Base-by-base conservation (phyloP, 64 coral and sea anemone genomes). In the Stylophora pistillata region DNA sequence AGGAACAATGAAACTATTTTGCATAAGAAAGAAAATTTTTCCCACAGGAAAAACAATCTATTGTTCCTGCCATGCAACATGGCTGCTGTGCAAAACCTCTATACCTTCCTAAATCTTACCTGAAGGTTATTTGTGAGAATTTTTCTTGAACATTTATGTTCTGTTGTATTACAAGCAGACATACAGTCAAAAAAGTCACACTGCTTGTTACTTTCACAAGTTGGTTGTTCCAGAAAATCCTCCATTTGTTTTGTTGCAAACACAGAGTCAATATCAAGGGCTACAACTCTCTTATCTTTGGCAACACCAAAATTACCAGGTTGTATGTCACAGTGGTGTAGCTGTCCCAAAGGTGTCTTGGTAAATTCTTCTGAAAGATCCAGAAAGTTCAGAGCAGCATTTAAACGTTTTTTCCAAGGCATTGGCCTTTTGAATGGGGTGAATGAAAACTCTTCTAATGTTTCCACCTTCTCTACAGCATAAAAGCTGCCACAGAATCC, bases 121-220 rank as follows among this genome's bases (percentile, higher is more conserved):
- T 99, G 90, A 25, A 99, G 64, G 66, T 99, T 99, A 70, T 99
- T 99, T 0, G 93, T 89, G 15, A 99, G 26, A 31, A 90, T 87
- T 3, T 62, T 86, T 84, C 87, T 90, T 29, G 84, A 78, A 54
- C 97, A 99, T 21, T 76, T 57, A 18, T 95, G 85, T 9, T 18
- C 54, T 76, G 68, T 90, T 31, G 71, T 89, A 80, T 99, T 86
- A 58, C 97, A 99, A 30, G 79, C 29, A 21, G 93, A 93, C 30
- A 92, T 69, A 55, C 97, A 99, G 55, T 99, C 97, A 61, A 99
- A 99, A 65, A 99, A 99, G 13, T 92, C 89, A 13, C 97, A 99
- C 18, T 99, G 76, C 17, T 83, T 65, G 17, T 92, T 32, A 5
- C 81, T 78, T 11, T 71, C 79, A 64, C 96, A 98, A 58, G 33